These are phyloP conservation scores for Coenonympha arcania DNA, from an alignment of 2,888 invertebrate genomes.

Conservation along the genomic window DNA sequence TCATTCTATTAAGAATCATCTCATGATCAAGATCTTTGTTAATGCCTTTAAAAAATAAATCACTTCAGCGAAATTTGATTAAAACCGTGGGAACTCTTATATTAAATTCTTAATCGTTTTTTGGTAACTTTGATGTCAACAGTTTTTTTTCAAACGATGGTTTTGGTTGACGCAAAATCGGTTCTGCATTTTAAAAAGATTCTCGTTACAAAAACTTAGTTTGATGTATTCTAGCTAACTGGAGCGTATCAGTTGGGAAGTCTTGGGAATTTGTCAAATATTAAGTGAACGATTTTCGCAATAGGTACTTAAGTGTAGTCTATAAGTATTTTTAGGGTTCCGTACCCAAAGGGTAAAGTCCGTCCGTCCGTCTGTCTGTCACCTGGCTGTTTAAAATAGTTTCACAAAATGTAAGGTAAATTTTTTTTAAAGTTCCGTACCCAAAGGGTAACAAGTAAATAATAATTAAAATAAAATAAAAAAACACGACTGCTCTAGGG, in stretches of 20 bases:
- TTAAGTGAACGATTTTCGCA: background rate
- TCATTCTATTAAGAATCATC: no score
- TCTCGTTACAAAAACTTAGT: slow-evolving; percentile 44
- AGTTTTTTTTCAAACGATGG: slow-evolving; percentile 49
- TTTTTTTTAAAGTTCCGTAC: no score
- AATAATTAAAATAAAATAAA: no score
- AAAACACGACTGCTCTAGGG: no score
- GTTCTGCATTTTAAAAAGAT: slow-evolving; percentile 50
- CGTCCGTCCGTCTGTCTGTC: no score
- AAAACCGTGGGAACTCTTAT: slow-evolving; percentile 26
- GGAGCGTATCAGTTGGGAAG: slow-evolving; percentile 44
- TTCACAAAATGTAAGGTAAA: no score
- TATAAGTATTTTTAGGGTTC: background rate
- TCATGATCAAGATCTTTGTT: no score
- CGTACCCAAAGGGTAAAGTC: no score
- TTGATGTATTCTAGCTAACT: slow-evolving; percentile 49
- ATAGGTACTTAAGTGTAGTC: background rate
- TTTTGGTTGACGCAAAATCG: slow-evolving; percentile 50
- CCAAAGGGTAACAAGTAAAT: no score
- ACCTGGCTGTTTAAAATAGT: no score
- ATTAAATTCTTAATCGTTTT: slow-evolving; percentile 24
- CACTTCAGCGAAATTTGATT: slow-evolving; percentile 12
- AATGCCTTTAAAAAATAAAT: background rate
- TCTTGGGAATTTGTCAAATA: slow-evolving; percentile 15
- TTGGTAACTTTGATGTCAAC: slow-evolving; percentile 21